These are phyloP conservation scores for Noctua pronuba DNA, from an alignment of 2,888 invertebrate species.

Conservation along the genomic window DNA sequence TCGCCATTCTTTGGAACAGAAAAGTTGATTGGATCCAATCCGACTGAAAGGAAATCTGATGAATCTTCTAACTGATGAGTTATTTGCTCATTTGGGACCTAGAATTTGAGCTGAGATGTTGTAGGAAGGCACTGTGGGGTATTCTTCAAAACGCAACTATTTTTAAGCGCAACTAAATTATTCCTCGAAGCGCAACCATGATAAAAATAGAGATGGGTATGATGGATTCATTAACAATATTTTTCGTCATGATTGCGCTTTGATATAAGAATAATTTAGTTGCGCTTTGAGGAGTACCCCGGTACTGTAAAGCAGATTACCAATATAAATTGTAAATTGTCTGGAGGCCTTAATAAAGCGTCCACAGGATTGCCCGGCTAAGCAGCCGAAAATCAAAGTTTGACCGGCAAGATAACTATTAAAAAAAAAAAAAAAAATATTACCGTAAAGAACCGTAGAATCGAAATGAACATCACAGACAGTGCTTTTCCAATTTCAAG, in stretches of 20 bases:
- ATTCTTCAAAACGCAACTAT: no score
- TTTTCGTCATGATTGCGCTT: no score
- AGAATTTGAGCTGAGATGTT: background rate
- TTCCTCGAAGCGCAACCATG: no score
- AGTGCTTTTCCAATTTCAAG: background rate
- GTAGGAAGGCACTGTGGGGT: background rate
- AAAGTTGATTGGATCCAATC: background rate
- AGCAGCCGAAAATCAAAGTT: background rate
- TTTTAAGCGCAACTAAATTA: no score
- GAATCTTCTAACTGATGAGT: background rate
- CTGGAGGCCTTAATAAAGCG: no score
- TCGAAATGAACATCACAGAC: background rate
- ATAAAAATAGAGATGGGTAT: no score
- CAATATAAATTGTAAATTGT: background rate
- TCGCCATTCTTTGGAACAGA: background rate
- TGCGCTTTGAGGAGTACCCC: no score
- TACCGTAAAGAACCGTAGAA: no score
- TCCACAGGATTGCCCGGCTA: background rate
- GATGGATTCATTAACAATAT: no score
- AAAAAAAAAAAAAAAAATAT: background rate
- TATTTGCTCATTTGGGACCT: background rate
- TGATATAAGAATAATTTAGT: no score
- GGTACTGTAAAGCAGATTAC: background rate
- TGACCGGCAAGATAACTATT: background rate
- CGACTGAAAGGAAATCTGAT: background rate